These are phyloP conservation scores for Sander lucioperca DNA, from an alignment of 2,113 vertebrate genomes.

Conservation along the genomic window DNA sequence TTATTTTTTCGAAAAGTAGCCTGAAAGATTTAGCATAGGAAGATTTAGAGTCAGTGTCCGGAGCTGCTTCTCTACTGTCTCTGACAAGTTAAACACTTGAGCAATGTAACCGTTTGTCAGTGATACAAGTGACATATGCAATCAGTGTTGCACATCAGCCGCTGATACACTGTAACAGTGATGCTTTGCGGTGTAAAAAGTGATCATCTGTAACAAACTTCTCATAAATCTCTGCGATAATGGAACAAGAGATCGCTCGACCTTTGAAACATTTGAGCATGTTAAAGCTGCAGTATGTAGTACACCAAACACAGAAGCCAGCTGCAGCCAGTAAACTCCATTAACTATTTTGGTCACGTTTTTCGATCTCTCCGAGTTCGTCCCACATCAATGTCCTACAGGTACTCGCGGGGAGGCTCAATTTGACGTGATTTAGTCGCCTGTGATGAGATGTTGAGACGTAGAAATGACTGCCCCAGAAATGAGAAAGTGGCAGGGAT, in stretches of 20 bases:
- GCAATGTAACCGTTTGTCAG: neutral
- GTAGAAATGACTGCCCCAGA: neutral
- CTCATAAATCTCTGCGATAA: neutral
- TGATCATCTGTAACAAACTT: constrained; percentile 14
- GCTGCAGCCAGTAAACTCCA: constrained; percentile 19
- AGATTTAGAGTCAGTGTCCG: neutral
- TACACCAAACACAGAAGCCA: neutral
- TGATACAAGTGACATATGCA: constrained; percentile 38
- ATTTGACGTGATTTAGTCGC: constrained; percentile 25
- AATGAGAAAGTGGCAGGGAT: neutral
- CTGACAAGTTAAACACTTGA: constrained; percentile 20
- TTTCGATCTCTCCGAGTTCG: constrained; percentile 57
- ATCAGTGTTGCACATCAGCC: constrained; percentile 20
- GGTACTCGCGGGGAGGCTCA: constrained; percentile 48
- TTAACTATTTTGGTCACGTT: constrained; percentile 67
- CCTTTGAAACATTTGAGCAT: neutral
- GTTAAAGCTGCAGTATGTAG: neutral
- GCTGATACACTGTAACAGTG: neutral
- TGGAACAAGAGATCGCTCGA: neutral
- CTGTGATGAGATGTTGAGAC: constrained; percentile 17
- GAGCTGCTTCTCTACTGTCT: neutral
- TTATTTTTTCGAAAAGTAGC: neutral
- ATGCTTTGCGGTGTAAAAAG: neutral
- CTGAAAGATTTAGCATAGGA: neutral
- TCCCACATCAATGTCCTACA: constrained; percentile 60